These are phyloP conservation scores for Acleris holmiana DNA, from an alignment of 2,888 invertebrate species.

Conservation along the genomic window DNA sequence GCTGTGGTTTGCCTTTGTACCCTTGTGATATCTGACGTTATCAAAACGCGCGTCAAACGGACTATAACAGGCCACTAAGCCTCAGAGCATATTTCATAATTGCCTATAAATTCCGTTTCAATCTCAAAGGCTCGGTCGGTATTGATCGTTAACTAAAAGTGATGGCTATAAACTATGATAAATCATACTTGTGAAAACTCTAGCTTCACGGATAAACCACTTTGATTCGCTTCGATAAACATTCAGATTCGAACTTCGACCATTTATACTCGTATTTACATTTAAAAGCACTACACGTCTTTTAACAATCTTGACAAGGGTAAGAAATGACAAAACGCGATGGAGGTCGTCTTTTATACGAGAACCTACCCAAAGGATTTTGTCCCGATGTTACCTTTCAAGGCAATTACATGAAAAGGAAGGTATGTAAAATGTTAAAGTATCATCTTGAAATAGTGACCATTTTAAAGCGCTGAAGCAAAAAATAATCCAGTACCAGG, in stretches of 20 bases:
- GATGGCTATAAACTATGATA: too few species aligned
- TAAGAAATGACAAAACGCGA: constrained; percentile 61
- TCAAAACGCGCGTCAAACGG: constrained; percentile 23
- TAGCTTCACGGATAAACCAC: background rate
- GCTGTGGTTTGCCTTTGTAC: constrained; percentile 32
- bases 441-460: constrained; percentile 27
- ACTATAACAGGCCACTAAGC: constrained; percentile 2
- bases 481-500: constrained; percentile 4
- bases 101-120: too few species aligned
- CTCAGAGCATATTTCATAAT: background rate
- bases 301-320: constrained; percentile 62
- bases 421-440: constrained; percentile 37
- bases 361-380: constrained; percentile 54
- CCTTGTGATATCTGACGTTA: constrained; percentile 26
- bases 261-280: constrained; percentile 49
- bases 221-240: background rate
- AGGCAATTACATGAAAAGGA: constrained; percentile 42
- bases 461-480: constrained; percentile 12
- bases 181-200: too few species aligned
- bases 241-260: constrained; percentile 10
- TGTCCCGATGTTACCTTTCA: constrained; percentile 50
- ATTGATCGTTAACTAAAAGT: too few species aligned
- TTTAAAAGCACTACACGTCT: constrained; percentile 55
- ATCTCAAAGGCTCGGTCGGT: too few species aligned
- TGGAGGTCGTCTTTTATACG: constrained; percentile 61